Percentiles rank a stretch among this genome's conserved stretches.
Conservation (phyloP, 2,113 vertebrate genomes). For the Excalfactoria chinensis region DNA sequence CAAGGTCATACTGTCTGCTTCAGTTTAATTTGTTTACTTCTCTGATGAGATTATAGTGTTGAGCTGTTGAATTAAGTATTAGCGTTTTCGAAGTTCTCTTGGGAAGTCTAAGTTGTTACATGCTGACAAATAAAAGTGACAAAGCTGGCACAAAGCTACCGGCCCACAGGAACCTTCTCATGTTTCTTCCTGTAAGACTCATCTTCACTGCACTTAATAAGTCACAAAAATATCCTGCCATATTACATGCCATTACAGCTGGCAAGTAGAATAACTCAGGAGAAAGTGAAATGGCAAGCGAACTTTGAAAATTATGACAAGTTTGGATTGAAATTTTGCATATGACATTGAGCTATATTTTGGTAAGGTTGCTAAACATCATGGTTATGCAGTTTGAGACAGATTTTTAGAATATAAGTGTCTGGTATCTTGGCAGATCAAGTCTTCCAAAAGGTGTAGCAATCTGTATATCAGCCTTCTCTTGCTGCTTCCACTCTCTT, state of each 20-base stretch:
- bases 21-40: slow-evolving; percentile 55
- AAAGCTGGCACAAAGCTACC: not conserved
- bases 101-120: slow-evolving; percentile 33
- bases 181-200: not conserved
- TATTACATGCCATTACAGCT: not conserved
- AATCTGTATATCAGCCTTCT: not conserved
- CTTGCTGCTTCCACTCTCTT: not conserved
- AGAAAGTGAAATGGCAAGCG: not conserved
- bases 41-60: slow-evolving; percentile 1
- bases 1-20: slow-evolving; percentile 21
- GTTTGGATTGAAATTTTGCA: not conserved
- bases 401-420: not conserved
- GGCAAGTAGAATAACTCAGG: not conserved
- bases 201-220: not conserved
- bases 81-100: not conserved
- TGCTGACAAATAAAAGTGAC: not conserved
- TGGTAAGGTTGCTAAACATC: not conserved
- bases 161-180: not conserved
- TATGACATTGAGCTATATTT: not conserved
- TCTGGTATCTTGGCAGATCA: not conserved
- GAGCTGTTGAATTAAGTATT: slow-evolving; percentile 18
- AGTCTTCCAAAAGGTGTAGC: not conserved
- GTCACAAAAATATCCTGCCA: not conserved
- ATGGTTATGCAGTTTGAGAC: not conserved
- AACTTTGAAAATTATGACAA: not conserved